phyloP scores from a whole-genome alignment of 2,888 invertebrate species.

The Drepana falcataria region DNA sequence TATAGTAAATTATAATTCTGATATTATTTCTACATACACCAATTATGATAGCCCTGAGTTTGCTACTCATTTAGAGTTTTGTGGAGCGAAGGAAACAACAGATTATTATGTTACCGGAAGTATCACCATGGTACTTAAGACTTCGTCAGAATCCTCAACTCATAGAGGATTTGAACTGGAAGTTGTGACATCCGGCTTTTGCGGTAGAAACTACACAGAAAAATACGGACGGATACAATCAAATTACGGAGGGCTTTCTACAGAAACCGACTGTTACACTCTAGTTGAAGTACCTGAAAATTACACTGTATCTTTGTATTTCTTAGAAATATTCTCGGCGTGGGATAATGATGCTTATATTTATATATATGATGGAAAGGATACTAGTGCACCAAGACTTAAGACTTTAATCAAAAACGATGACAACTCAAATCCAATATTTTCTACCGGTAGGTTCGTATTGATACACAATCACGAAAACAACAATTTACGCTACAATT shows the following conservation, averaged over 20 bases:
- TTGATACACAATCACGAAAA: conserved; percentile 69
- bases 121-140: conserved; percentile 41
- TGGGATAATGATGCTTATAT: conserved; percentile 48
- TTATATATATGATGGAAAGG: conserved; percentile 59
- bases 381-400: conserved; percentile 28
- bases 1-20: conserved; percentile 28
- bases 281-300: conserved; percentile 82
- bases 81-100: conserved; percentile 40
- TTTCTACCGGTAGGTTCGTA: conserved; percentile 83
- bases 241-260: conserved; percentile 12
- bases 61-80: conserved; percentile 35
- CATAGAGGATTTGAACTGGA: conserved; percentile 84
- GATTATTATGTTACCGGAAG: conserved; percentile 50
- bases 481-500: conserved; percentile 30
- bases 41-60: conserved; percentile 26
- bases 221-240: conserved; percentile 83
- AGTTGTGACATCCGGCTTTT: conserved; percentile 71
- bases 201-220: conserved; percentile 82
- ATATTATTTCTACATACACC: conserved; percentile 31
- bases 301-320: conserved; percentile 84
- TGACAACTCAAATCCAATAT: conserved; percentile 61
- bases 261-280: conserved; percentile 76
- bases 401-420: conserved; percentile 28
- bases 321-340: conserved; percentile 32
- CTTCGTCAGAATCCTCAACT: conserved; percentile 28